Evolutionary conservation across 1,140 invertebrate genomes (phyloP).

Genomic region (Drosophila melanica): DNA sequence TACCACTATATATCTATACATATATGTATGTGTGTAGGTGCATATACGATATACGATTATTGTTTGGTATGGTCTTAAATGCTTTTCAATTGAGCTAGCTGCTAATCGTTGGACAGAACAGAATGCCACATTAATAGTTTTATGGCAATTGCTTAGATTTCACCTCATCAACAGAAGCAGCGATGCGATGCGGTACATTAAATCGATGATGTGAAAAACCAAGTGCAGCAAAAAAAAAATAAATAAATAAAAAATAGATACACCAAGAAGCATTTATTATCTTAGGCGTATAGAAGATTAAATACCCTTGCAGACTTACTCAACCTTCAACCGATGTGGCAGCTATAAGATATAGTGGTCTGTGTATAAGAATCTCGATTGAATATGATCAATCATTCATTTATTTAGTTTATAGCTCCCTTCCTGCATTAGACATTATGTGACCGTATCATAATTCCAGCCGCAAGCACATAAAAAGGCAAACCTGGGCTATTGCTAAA

Average conservation of each 20-base stretch:
- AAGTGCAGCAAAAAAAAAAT: constrained; percentile 28
- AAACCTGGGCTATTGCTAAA: constrained; percentile 25
- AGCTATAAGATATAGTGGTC: too few species aligned
- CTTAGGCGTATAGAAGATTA: neutral
- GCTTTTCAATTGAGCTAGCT: constrained; percentile 61
- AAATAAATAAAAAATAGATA: too few species aligned
- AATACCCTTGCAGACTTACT: too few species aligned
- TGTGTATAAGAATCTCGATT: too few species aligned
- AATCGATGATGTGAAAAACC: constrained; percentile 80
- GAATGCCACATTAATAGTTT: constrained; percentile 39
- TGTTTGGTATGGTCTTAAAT: constrained; percentile 52
- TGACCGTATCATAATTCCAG: too few species aligned
- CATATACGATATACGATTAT: constrained; percentile 6
- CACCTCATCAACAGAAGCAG: constrained; percentile 78
- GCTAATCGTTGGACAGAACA: constrained; percentile 15
- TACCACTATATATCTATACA: neutral
- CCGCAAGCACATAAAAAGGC: too few species aligned
- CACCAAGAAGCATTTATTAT: neutral
- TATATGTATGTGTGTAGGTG: neutral
- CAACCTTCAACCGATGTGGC: too few species aligned
- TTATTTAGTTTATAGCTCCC: too few species aligned
- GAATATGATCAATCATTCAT: too few species aligned
- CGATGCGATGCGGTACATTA: constrained; percentile 72
- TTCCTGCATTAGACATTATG: too few species aligned
- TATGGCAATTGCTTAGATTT: constrained; percentile 61